Conservation (phyloP, 2,888 invertebrate genomes). For the Drosophila subquinaria region DNA sequence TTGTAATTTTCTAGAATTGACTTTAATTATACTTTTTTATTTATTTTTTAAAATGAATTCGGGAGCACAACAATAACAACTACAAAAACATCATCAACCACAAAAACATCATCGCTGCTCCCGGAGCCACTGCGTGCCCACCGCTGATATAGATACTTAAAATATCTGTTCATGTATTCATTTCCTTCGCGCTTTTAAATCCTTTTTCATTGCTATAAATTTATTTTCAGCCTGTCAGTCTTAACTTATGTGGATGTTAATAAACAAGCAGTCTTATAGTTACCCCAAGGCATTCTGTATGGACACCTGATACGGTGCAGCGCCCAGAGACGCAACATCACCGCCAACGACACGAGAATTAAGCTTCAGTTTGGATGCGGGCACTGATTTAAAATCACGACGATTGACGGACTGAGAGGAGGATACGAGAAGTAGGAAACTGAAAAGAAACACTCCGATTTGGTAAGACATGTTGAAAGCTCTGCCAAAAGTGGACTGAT, state of each 20-base stretch:
- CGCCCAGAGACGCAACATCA: slow-evolving; percentile 54
- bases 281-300: slow-evolving; percentile 76
- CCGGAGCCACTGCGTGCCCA: too few species aligned
- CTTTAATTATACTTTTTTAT: too few species aligned
- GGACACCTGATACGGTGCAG: slow-evolving; percentile 84
- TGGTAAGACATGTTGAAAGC: slow-evolving; percentile 58
- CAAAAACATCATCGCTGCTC: too few species aligned
- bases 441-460: slow-evolving; percentile 25
- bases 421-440: slow-evolving; percentile 37
- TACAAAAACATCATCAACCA: too few species aligned
- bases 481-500: slow-evolving; percentile 58
- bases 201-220: neutral
- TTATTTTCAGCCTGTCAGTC: neutral
- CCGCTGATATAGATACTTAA: neutral
- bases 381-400: slow-evolving; percentile 28
- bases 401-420: slow-evolving; percentile 35
- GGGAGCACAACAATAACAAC: too few species aligned
- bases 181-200: neutral
- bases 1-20: too few species aligned
- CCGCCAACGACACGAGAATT: slow-evolving; percentile 78
- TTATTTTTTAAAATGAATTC: too few species aligned
- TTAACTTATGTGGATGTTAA: neutral
- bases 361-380: slow-evolving; percentile 9
- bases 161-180: neutral
- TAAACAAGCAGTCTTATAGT: neutral